Base-by-base conservation (phyloP, 1,140 invertebrate genomes). In the Leptinotarsa defecta region DNA sequence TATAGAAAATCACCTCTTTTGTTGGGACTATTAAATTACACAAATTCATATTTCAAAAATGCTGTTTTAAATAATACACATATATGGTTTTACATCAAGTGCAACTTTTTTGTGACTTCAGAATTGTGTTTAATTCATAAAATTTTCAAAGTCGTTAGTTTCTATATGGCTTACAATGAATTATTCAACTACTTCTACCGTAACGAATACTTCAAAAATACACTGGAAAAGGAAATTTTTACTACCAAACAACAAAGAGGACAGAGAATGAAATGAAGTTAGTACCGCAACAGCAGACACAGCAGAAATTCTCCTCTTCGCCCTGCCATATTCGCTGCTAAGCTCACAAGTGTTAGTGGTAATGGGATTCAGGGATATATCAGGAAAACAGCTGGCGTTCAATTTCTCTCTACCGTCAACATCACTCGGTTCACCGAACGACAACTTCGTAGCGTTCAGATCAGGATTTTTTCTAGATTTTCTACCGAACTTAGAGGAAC, bases 271-370 rank as follows among this genome's bases (percentile, higher is more conserved):
- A 81, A 79, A 82, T 81, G 79, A 83, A 84, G 84, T 85, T 85
- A 85, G 84, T 85, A 85, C 84, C 84, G 80, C 79, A 80, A 80
- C 71, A 81, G 82, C 76, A 81, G 80, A 80, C 79, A 80, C 68
- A 79, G 79, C 71, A 80, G 80, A 80, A 48, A 73, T 77, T 73
- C 73, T 78, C 76, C 80, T 77, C 74, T 80, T 77, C 72, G 78
- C 80, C 77, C 62, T 76, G 67, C 74, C 71, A 49, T 64, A 48
- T 73, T 75, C 80, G 77, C 79, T 79, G 74, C 68, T 78, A 75
- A 77, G 71, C 57, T 43, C 62, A 49, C 27, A 68, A 49, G 74
- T 49, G 19, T 24, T 34, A 52, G 48, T 69, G 49, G 68, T 75
- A 64, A 75, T 49, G 65, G 77, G 76, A 78, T 77, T 75, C 19